Evolutionary conservation across 2,888 invertebrate genomes (phyloP).

Genomic region (Harmothoe impar): DNA sequence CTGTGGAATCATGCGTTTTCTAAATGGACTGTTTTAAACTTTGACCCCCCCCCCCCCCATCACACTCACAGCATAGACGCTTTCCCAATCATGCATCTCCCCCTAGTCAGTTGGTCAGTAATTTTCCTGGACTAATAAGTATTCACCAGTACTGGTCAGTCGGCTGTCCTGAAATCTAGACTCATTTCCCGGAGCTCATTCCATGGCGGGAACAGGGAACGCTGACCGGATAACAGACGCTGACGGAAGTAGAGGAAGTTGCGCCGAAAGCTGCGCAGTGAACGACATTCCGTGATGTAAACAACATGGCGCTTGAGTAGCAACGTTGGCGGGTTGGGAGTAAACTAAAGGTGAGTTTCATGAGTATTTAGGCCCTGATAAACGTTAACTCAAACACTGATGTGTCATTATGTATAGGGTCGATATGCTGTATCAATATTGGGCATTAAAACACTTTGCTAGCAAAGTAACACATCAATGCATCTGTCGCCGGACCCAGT

Average conservation of each 20-base stretch:
- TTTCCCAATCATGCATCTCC: too few relatives aligned
- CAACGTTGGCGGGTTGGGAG: background rate
- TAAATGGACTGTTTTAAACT: too few relatives aligned
- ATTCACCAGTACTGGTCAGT: too few relatives aligned
- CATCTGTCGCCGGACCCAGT: background rate
- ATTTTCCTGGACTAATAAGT: too few relatives aligned
- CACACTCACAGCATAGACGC: too few relatives aligned
- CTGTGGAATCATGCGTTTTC: too few relatives aligned
- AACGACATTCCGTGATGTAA: slow-evolving; percentile 40
- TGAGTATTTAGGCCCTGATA: background rate
- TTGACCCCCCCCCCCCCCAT: too few relatives aligned
- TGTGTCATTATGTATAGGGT: background rate
- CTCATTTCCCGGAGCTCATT: too few relatives aligned
- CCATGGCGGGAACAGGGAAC: too few relatives aligned
- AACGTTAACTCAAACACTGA: background rate
- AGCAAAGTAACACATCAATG: background rate
- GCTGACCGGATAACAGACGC: background rate
- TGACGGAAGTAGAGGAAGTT: background rate
- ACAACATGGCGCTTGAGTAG: slow-evolving; percentile 29
- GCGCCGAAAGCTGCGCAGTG: slow-evolving; percentile 26
- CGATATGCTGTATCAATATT: background rate
- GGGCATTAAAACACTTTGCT: background rate
- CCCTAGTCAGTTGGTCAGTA: too few relatives aligned
- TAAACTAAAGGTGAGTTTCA: background rate
- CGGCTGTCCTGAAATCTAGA: too few relatives aligned